Evolutionary conservation across 1,140 invertebrate genomes (phyloP).

Genomic region (Cotesia vestalis): DNA sequence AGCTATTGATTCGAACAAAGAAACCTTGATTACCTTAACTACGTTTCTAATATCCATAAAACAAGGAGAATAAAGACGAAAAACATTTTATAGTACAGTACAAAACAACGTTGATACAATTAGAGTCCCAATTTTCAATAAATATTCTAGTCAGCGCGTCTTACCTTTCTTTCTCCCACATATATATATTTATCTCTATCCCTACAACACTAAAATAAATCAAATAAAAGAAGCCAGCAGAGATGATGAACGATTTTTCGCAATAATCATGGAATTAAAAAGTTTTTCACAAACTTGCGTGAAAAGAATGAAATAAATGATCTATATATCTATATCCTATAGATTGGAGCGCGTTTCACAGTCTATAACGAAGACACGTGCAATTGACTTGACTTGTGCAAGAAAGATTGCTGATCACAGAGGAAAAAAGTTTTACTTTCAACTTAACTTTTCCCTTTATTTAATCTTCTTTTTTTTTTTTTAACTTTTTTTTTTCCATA

Average conservation of each 20-base stretch:
- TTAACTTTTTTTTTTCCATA: background rate
- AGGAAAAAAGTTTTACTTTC: background rate
- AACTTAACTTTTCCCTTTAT: background rate
- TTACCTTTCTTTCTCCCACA: too few species aligned
- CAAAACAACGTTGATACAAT: too few species aligned
- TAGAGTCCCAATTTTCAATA: too few species aligned
- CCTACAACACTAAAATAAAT: background rate
- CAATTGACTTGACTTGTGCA: conserved; percentile 27
- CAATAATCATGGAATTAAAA: conserved; percentile 16
- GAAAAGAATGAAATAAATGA: too few species aligned
- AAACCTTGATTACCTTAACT: too few species aligned
- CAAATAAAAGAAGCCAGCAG: background rate
- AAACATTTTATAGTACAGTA: too few species aligned
- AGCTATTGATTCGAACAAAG: too few species aligned
- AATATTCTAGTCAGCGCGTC: too few species aligned
- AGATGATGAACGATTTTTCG: conserved; percentile 13
- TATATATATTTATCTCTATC: too few species aligned
- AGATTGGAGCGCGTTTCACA: background rate
- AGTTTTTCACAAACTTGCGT: background rate
- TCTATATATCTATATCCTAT: too few species aligned
- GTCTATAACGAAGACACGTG: conserved; percentile 17
- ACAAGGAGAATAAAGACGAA: too few species aligned
- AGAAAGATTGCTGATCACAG: conserved; percentile 21
- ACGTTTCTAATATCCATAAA: too few species aligned
- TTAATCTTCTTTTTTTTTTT: background rate